Evolutionary conservation across 2,797 vertebrate species (phyloP), one percentile per base, ranked within the genome.

Genomic region (Iguana delicatissima): DNA sequence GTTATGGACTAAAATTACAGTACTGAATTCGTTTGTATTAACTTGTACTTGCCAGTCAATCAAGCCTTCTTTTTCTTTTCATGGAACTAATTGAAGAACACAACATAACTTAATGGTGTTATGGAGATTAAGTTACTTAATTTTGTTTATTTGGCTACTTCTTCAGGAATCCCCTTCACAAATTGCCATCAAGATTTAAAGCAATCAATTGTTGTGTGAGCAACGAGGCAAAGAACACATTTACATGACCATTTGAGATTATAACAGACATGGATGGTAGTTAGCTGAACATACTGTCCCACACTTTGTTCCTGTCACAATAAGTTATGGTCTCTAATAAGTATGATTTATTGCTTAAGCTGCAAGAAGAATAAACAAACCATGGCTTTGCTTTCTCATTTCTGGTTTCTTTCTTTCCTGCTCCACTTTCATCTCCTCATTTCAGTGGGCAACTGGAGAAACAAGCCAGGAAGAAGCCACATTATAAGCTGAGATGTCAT

Each of bases 1-100:
- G 89, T 72, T 77, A 90, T 92, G 88, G 94, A 90, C 35, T 86
- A 29, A 85, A 92, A 32, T 84, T 95, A 90, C 0, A 24, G 67
- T 50, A 84, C 87, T 69, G 16, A 92, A 85, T 26, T 4, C 1
- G 67, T 79, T 88, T 89, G 14, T 84, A 35, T 81, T 84, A 85
- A 89, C 80, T 91, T 87, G 32, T 93, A 95, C 81, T 81, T 52
- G 87, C 29, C n/a, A 35, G 85, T 64, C 8, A 50, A 86, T 93
- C 95, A 92, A 79, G 84, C 79, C 83, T 93, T 46, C 20, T 84
- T 0, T 14, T 84, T 16, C 57, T 93, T 92, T 84, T 77, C 87
- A 80, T 5, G 55, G 46, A 80, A 55, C 73, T 62, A 91, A 79
- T 73, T 86, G 3, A 88, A 85, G 32, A 90, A 73, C 82, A 89